Evolutionary conservation across 2,797 vertebrate genomes (phyloP).

Genomic region (Saguinus oedipus): DNA sequence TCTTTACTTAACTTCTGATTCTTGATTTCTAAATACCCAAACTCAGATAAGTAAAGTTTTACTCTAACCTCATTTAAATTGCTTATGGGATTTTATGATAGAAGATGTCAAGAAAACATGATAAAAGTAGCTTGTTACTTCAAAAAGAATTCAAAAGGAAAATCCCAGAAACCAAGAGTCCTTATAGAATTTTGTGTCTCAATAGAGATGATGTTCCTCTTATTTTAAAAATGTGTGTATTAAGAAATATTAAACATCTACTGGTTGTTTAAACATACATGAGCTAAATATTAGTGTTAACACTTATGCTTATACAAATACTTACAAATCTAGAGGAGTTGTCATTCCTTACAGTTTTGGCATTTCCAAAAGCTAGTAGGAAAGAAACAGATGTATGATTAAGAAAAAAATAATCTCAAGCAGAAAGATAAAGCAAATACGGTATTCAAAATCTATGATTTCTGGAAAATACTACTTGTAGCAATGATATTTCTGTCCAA

Average conservation of each 20-base stretch:
- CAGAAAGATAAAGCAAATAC: conserved; percentile 3
- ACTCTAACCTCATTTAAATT: conserved; percentile 7
- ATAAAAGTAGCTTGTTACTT: background rate
- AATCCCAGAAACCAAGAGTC: conserved; percentile 4
- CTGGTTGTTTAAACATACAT: conserved; percentile 63
- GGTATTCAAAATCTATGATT: background rate
- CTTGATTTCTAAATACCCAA: conserved; percentile 31
- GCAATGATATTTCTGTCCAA: background rate
- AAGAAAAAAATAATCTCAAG: conserved; percentile 41
- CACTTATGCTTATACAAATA: conserved; percentile 80
- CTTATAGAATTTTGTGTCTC: background rate
- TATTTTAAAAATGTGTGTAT: conserved; percentile 38
- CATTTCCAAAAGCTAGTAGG: conserved; percentile 95
- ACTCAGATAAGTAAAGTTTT: background rate
- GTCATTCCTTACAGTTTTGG: conserved; percentile 98
- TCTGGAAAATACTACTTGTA: background rate
- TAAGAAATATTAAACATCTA: conserved; percentile 65
- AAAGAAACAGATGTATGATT: conserved; percentile 58
- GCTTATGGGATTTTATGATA: background rate
- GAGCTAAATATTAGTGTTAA: conserved; percentile 64
- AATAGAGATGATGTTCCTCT: background rate
- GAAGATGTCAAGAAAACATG: background rate
- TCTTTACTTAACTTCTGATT: conserved; percentile 28
- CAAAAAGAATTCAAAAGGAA: conserved; percentile 43
- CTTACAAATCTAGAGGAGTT: conserved; percentile 99